These are phyloP conservation scores for Charanyca ferruginea DNA, from an alignment of 2,888 invertebrate species.

Conservation along the genomic window DNA sequence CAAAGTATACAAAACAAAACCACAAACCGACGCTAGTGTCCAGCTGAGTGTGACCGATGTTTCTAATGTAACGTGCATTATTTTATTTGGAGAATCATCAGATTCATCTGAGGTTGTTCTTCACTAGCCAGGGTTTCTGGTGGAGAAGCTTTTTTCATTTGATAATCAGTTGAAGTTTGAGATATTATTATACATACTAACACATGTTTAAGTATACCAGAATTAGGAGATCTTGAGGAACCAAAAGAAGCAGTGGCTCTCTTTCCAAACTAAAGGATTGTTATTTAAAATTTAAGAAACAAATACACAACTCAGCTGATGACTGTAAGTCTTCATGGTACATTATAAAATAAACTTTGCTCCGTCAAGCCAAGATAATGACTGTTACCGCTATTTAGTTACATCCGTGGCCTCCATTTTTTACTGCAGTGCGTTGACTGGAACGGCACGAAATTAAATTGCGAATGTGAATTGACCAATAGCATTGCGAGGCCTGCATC, in stretches of 20 bases:
- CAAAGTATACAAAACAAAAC: slow-evolving; percentile 19
- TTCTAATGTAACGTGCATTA: background rate
- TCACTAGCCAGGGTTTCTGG: background rate
- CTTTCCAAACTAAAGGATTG: background rate
- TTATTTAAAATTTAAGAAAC: slow-evolving; percentile 1
- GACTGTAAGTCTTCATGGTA: slow-evolving; percentile 33
- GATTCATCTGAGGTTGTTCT: background rate
- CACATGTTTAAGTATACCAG: too few species aligned
- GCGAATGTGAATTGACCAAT: slow-evolving; percentile 76
- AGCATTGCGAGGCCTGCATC: slow-evolving; percentile 74
- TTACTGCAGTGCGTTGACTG: slow-evolving; percentile 81
- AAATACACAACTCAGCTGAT: background rate
- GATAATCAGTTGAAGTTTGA: background rate
- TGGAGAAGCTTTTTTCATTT: background rate
- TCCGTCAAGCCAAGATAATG: slow-evolving; percentile 48
- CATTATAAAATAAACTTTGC: slow-evolving; percentile 39
- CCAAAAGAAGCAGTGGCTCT: background rate
- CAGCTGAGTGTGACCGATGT: background rate
- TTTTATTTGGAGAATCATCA: background rate
- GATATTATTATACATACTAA: too few species aligned
- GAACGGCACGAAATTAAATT: slow-evolving; percentile 81
- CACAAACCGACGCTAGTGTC: background rate
- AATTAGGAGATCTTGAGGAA: too few species aligned
- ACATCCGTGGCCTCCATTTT: slow-evolving; percentile 68
- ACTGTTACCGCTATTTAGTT: slow-evolving; percentile 59